Conservation (phyloP, 2,797 vertebrate species). For the Cheirogaleus major region DNA sequence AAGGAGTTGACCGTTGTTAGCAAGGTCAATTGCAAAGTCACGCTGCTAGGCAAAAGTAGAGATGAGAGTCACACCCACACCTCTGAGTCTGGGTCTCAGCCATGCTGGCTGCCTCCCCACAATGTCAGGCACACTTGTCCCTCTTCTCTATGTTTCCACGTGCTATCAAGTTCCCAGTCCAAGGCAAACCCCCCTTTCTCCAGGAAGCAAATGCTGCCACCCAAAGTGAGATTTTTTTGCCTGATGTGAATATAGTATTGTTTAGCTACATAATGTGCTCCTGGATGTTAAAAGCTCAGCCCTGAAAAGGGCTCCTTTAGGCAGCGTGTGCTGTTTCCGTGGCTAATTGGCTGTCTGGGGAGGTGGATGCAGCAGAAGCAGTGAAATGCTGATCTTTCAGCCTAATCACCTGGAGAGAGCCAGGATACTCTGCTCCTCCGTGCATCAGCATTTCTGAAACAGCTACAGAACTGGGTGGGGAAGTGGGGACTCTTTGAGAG, state of each 20-base stretch:
- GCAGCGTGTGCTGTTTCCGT: conserved; percentile 1
- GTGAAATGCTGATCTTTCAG: conserved; percentile 32
- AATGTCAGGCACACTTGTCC: background rate
- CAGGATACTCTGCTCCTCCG: background rate
- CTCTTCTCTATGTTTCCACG: background rate
- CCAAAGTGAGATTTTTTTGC: background rate
- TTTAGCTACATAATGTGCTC: background rate
- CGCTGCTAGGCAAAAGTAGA: background rate
- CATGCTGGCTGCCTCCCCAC: background rate
- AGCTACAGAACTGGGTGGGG: background rate
- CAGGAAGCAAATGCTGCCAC: background rate
- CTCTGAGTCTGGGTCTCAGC: background rate
- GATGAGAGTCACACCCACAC: background rate
- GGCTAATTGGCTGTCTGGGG: conserved; percentile 52
- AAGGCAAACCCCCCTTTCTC: background rate
- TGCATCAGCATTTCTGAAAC: background rate
- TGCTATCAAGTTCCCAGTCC: background rate
- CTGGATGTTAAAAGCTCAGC: conserved; percentile 35
- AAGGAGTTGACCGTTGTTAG: background rate
- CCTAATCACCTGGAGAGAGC: background rate
- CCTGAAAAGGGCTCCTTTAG: background rate
- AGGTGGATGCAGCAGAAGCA: background rate
- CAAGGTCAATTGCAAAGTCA: background rate
- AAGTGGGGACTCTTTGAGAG: background rate
- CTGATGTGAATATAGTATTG: background rate